Evolutionary conservation across 1,140 invertebrate species (phyloP).

Genomic region (Bombus huntii): DNA sequence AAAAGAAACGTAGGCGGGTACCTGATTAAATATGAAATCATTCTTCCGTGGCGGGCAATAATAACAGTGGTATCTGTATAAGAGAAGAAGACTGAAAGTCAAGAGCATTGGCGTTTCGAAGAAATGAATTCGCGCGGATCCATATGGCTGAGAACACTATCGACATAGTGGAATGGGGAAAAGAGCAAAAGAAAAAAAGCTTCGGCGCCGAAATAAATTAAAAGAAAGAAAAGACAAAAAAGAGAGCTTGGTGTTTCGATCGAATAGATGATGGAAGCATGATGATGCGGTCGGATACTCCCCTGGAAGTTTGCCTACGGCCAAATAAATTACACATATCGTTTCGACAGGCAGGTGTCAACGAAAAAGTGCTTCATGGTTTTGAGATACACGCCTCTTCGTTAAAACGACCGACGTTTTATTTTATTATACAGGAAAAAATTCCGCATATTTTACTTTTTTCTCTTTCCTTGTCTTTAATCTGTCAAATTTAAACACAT

Average conservation of each 20-base stretch:
- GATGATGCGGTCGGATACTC: background rate
- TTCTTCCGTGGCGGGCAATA: background rate
- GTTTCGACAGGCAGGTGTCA: conserved; percentile 12
- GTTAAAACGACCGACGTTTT: background rate
- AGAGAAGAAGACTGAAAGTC: background rate
- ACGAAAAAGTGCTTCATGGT: background rate
- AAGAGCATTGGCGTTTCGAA: background rate
- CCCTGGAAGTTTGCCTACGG: conserved; percentile 11
- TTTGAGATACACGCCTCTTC: background rate
- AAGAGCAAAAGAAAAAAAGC: background rate
- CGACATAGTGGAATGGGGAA: background rate
- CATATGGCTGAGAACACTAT: background rate
- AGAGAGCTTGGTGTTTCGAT: background rate
- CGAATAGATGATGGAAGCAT: background rate
- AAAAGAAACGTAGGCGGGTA: background rate
- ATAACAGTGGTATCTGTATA: too few relatives aligned
- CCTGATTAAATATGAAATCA: background rate
- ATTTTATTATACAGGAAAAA: background rate
- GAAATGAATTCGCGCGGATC: background rate
- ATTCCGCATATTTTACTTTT: background rate
- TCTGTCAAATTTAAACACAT: background rate
- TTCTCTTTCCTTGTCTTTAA: background rate
- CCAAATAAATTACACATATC: conserved; percentile 37
- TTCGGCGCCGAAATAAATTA: background rate
- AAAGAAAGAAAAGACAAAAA: background rate